A percentile compares a stretch with the other conserved stretches of the same genome.
These are phyloP conservation scores for Aplocera efformata DNA, from an alignment of 2,888 invertebrate genomes.

Conservation along the genomic window DNA sequence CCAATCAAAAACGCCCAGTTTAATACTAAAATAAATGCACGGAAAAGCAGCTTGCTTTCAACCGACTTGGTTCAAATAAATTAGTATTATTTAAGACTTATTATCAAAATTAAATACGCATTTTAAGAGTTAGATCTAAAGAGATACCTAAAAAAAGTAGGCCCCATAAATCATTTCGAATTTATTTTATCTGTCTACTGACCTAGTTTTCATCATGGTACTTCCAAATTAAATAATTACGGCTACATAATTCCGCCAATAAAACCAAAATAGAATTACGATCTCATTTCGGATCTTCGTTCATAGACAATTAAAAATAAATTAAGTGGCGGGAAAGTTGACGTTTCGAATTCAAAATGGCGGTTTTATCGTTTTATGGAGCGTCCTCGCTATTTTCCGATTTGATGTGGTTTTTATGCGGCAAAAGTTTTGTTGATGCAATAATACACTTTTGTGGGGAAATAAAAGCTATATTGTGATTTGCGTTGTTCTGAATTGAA, in stretches of 20 bases:
- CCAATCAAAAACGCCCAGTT: no score
- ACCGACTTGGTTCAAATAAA: no score
- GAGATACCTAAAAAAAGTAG: no score
- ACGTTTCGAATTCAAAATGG: constrained; percentile 27
- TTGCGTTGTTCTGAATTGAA: neutral
- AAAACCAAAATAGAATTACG: constrained; percentile 31
- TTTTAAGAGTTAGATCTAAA: no score
- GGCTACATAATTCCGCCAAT: constrained; percentile 20
- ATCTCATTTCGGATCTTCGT: constrained; percentile 21
- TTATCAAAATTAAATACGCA: no score
- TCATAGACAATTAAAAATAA: constrained; percentile 36
- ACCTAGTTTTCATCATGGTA: constrained; percentile 1
- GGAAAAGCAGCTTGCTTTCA: no score
- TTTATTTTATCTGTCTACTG: constrained; percentile 3
- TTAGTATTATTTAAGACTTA: no score
- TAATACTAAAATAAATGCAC: no score
- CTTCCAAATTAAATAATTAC: constrained; percentile 10
- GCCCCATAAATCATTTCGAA: no score
- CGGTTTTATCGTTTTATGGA: constrained; percentile 26
- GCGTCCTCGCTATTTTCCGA: constrained; percentile 23
- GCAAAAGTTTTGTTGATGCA: constrained; percentile 16
- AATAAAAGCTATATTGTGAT: neutral
- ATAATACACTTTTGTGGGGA: constrained; percentile 4
- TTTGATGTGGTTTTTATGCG: constrained; percentile 25
- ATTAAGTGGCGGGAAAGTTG: constrained; percentile 32